A percentile compares a stretch with the other conserved stretches of the same genome.
Conservation (phyloP, 64 coral and sea anemone genomes). For the Porites australiensis region DNA sequence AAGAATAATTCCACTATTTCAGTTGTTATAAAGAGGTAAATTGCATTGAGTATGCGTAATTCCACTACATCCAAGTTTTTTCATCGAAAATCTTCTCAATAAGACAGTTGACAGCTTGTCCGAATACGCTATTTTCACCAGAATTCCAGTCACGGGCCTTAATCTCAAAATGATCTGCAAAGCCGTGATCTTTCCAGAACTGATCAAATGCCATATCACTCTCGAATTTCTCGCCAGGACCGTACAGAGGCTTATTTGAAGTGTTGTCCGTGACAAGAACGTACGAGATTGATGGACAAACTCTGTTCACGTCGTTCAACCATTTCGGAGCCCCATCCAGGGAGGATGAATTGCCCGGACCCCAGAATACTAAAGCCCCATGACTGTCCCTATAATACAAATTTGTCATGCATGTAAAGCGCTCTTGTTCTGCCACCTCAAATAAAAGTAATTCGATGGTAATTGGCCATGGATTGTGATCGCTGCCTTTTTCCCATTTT, state of each 20-base stretch:
- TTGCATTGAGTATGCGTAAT: no score
- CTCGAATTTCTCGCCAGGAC: constrained; percentile 31
- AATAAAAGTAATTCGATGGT: background rate
- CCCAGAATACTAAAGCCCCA: background rate
- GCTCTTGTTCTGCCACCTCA: background rate
- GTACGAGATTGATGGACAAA: background rate
- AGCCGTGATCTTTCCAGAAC: constrained; percentile 56
- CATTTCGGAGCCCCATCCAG: background rate
- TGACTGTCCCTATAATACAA: background rate
- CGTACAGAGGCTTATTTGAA: background rate
- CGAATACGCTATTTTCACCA: constrained; percentile 74
- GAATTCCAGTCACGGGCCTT: constrained; percentile 52
- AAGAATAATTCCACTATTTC: no score
- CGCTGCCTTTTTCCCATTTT: background rate
- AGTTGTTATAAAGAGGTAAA: no score
- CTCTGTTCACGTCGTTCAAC: background rate
- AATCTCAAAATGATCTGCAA: constrained; percentile 64
- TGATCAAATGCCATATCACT: constrained; percentile 55
- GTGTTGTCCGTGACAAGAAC: constrained; percentile 67
- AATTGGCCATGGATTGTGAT: background rate
- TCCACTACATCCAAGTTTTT: no score
- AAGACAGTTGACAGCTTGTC: constrained; percentile 43
- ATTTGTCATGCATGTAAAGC: background rate
- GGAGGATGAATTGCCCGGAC: background rate
- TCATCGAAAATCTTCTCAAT: constrained; percentile 14